phyloP scores from a whole-genome alignment of 2,113 vertebrate genomes.

The Aphyosemion australe region DNA sequence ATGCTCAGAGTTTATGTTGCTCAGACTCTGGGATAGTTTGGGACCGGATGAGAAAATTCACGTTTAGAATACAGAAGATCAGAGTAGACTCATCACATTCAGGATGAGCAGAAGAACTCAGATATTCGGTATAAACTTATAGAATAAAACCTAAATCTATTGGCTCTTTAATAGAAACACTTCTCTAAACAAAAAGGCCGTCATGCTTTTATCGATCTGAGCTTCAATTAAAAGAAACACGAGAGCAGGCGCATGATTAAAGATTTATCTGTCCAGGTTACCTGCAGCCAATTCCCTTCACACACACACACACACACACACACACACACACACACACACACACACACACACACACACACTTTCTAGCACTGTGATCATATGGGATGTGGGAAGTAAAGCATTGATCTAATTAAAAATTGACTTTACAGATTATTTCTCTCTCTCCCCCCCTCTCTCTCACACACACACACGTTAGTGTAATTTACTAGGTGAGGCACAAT shows the following conservation, averaged over 20 bases:
- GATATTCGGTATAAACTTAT: background rate
- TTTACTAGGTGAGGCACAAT: slow-evolving; percentile 60
- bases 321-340: background rate
- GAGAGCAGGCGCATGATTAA: slow-evolving; percentile 71
- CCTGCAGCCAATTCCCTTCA: slow-evolving; percentile 22
- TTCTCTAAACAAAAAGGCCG: slow-evolving; percentile 25
- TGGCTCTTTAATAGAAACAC: background rate
- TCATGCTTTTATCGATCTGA: slow-evolving; percentile 54
- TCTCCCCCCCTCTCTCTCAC: background rate
- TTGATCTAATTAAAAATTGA: slow-evolving; percentile 66
- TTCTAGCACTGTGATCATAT: slow-evolving; percentile 34
- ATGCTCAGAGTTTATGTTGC: background rate
- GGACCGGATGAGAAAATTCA: background rate
- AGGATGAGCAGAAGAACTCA: background rate
- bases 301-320: slow-evolving; percentile 2
- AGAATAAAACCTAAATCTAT: slow-evolving; percentile 1
- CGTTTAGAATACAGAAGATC: slow-evolving; percentile 3
- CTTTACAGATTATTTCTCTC: slow-evolving; percentile 33
- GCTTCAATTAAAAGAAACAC: slow-evolving; percentile 70
- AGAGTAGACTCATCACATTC: too few relatives aligned
- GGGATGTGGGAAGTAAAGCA: slow-evolving; percentile 49
- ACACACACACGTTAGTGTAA: slow-evolving; percentile 41
- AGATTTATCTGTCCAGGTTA: slow-evolving; percentile 64
- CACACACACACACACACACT: slow-evolving; percentile 10
- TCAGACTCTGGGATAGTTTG: background rate